phyloP scores from a whole-genome alignment of 2,797 vertebrate species.

The Syndactyla subalaris region DNA sequence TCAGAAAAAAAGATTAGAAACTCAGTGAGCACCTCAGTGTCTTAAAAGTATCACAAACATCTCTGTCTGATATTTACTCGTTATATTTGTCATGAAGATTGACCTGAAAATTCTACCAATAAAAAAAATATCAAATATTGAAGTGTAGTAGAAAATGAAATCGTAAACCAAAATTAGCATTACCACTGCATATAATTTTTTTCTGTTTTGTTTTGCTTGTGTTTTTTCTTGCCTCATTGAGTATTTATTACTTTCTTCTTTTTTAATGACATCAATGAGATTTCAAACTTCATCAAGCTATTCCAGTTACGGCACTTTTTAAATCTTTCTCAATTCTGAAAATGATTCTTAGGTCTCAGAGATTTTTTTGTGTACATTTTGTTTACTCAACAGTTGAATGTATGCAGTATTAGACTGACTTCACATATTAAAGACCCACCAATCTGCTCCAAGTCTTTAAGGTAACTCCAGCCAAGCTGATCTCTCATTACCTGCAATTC shows the following conservation, averaged over 20 bases:
- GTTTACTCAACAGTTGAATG: neutral
- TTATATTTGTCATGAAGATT: slow-evolving; percentile 8
- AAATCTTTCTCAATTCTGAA: neutral
- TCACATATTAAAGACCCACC: neutral
- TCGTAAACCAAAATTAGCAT: neutral
- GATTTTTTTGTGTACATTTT: neutral
- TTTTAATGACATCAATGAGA: neutral
- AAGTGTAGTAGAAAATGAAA: neutral
- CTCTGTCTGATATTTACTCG: neutral
- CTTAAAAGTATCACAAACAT: neutral
- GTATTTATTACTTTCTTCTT: neutral
- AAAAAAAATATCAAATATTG: neutral
- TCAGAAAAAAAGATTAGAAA: neutral
- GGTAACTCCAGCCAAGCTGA: neutral
- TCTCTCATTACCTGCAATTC: neutral
- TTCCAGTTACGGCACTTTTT: neutral
- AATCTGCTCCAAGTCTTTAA: neutral
- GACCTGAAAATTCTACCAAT: neutral
- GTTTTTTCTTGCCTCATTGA: neutral
- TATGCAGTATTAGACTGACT: neutral
- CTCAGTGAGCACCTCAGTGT: neutral
- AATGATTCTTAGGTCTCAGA: neutral
- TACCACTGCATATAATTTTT: neutral
- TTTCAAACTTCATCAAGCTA: neutral
- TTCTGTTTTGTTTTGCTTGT: neutral